Evolutionary conservation across 2,888 invertebrate species (phyloP).

Genomic region (Yponomeuta malinellus): DNA sequence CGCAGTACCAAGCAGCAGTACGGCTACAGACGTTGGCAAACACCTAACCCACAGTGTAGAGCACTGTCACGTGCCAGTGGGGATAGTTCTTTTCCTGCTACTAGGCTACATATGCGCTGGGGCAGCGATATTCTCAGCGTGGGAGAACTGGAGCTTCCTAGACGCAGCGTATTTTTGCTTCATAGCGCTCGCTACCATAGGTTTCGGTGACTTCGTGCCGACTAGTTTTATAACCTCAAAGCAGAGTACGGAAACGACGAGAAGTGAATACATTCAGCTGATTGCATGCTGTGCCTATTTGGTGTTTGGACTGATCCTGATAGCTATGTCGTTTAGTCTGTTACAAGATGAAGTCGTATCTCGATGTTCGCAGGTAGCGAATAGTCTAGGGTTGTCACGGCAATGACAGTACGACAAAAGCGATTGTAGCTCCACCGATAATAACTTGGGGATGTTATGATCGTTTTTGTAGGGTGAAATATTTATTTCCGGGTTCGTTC

Average conservation of each 20-base stretch:
- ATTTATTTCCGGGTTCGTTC: constrained; percentile 33
- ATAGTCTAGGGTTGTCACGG: constrained; percentile 79
- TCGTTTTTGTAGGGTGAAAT: constrained; percentile 52
- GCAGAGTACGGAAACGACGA: constrained; percentile 56
- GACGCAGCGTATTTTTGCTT: constrained; percentile 92
- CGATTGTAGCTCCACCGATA: constrained; percentile 66
- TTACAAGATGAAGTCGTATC: constrained; percentile 87
- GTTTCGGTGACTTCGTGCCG: constrained; percentile 86
- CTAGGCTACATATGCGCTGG: constrained; percentile 84
- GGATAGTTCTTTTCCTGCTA: constrained; percentile 80
- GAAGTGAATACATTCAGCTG: constrained; percentile 80
- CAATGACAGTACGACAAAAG: constrained; percentile 76
- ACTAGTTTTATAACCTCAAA: constrained; percentile 68
- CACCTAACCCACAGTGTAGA: constrained; percentile 49
- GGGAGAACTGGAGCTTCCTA: constrained; percentile 87
- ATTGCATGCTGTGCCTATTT: constrained; percentile 88
- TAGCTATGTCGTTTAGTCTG: constrained; percentile 90
- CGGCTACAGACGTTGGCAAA: constrained; percentile 48
- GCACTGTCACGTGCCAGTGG: constrained; percentile 63
- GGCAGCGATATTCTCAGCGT: constrained; percentile 85
- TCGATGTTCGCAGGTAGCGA: constrained; percentile 82
- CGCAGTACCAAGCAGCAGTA: constrained; percentile 52
- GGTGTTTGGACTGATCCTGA: constrained; percentile 84
- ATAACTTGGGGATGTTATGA: constrained; percentile 70
- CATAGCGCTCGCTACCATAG: constrained; percentile 88